Base-by-base conservation (phyloP, 1,140 invertebrate genomes). In the Heliconius nattereri region DNA sequence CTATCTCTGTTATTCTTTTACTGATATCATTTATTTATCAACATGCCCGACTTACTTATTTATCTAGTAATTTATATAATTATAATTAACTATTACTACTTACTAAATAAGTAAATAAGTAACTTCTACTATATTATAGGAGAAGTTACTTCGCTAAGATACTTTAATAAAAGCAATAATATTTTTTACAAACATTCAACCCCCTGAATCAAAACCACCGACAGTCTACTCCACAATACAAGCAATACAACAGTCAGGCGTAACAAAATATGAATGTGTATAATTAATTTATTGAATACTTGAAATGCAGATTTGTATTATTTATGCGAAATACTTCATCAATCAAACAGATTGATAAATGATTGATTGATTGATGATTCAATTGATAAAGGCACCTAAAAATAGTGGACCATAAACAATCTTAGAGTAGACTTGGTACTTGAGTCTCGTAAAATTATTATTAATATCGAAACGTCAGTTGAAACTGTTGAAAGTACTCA, bases 311-410 rank as follows among this genome's bases (percentile, higher is more conserved):
- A 76, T 76, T 76, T 76, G 66, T 76, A 70, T 76, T 76, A 76
- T 70, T 70, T 76, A 76, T 76, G 75, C 37, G 35, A 76, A 76
- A 70, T 66, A 75, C 19, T 70, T 76, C 75, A 76, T 76, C 75
- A 76, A 76, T 76, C 75, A 76, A 29, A 76, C 40, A 70, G n/a
- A 76, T 76, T 76, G 75, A 76, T 76, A 76, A 76, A 76, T 76
- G 75, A 66, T 66, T 52, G 49, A 60, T 60, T 49, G 45, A 52
- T 52, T 66, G 60, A 66, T 29, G 60, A 71, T 76, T 70, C 60
- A 49, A 76, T 76, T 66, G 75, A 71, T 76, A 49, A 71, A 66
- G 26, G 60, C 26, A 76, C 32, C 74, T 75, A 70, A 71, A 70
- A 76, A 76, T 76, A 76, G 74, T 60, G 19, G 60, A n/a, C 26